Evolutionary conservation across 2,888 invertebrate genomes (phyloP).

Genomic region (Monochamus alternatus): DNA sequence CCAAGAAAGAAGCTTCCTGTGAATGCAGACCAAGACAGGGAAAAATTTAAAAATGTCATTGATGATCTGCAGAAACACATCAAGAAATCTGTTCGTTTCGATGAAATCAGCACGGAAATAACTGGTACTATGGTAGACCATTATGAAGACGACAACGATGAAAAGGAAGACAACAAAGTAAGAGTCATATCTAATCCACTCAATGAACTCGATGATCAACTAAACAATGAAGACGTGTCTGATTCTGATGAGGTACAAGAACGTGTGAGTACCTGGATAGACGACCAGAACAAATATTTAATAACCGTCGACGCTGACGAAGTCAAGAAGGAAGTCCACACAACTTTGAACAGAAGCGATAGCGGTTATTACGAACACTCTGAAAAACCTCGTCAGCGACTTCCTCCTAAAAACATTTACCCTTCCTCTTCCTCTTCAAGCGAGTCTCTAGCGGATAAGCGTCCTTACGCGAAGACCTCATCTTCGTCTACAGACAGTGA

Average conservation of each 20-base stretch:
- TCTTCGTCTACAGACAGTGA: slow-evolving; percentile 44
- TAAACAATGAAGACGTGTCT: slow-evolving; percentile 48
- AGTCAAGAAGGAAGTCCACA: slow-evolving; percentile 32
- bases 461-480: slow-evolving; percentile 41
- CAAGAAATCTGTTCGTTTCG: slow-evolving; percentile 68
- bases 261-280: slow-evolving; percentile 67
- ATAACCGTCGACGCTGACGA: slow-evolving; percentile 42
- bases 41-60: slow-evolving; percentile 59
- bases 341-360: slow-evolving; percentile 62
- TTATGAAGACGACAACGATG: slow-evolving; percentile 42
- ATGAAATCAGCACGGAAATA: slow-evolving; percentile 64
- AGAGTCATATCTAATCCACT: slow-evolving; percentile 51
- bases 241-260: slow-evolving; percentile 56
- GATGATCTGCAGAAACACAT: slow-evolving; percentile 64
- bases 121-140: slow-evolving; percentile 39
- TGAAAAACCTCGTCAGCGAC: slow-evolving; percentile 66
- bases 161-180: slow-evolving; percentile 30
- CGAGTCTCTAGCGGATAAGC: slow-evolving; percentile 37
- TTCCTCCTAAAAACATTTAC: slow-evolving; percentile 66
- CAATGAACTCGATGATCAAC: slow-evolving; percentile 45
- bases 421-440: slow-evolving; percentile 55
- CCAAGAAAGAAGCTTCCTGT: slow-evolving; percentile 62
- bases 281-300: slow-evolving; percentile 67
- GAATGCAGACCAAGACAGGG: slow-evolving; percentile 45
- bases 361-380: slow-evolving; percentile 67